Evolutionary conservation across 2,888 invertebrate genomes (phyloP).

Genomic region (Chrysolina oricalcia): DNA sequence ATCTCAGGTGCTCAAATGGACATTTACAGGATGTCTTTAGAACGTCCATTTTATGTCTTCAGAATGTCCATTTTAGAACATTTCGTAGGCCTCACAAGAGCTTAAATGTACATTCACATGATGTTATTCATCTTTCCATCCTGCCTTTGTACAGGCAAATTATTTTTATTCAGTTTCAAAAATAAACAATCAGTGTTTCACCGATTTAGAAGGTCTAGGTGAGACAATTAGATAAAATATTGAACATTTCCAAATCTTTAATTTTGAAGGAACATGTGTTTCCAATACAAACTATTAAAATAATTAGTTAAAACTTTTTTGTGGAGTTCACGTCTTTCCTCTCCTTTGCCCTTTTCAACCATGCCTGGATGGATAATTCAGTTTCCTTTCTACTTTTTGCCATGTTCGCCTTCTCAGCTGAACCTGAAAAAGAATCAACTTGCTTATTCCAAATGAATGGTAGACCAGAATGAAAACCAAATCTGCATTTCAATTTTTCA

Average conservation of each 20-base stretch:
- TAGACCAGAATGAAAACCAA: background rate
- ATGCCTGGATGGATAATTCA: conserved; percentile 16
- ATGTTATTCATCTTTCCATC: no score
- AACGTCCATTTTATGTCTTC: background rate
- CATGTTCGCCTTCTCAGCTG: conserved; percentile 15
- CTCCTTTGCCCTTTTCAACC: conserved; percentile 23
- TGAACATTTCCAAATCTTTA: no score
- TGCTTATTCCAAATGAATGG: conserved; percentile 6
- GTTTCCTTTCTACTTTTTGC: conserved; percentile 11
- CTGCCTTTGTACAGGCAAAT: no score
- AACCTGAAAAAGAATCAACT: background rate
- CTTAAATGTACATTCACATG: no score
- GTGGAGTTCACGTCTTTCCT: background rate
- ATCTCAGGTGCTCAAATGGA: conserved; percentile 23
- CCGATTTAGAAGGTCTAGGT: no score
- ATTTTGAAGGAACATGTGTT: no score
- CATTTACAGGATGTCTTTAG: conserved; percentile 2
- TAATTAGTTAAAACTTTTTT: conserved; percentile 3
- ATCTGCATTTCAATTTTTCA: background rate
- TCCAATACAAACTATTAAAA: no score
- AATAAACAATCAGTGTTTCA: no score
- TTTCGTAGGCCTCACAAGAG: no score
- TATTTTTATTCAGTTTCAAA: no score
- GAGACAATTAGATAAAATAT: no score
- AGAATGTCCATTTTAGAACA: no score